Evolutionary conservation across 2,888 invertebrate species (phyloP).

Genomic region (Dascillus cervinus): DNA sequence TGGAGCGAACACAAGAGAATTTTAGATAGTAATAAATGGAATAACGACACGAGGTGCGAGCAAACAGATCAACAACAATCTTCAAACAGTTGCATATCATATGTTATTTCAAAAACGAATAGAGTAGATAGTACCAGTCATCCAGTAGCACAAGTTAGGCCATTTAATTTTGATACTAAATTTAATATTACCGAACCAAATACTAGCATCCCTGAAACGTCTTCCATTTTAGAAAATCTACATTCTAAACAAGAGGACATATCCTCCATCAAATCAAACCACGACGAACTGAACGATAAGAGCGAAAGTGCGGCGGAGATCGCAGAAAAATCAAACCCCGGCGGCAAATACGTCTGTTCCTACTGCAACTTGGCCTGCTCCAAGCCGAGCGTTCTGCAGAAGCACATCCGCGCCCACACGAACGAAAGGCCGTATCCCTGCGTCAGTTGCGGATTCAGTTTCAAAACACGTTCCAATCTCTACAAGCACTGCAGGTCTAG

Average conservation of each 20-base stretch:
- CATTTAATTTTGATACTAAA: slow-evolving; percentile 34
- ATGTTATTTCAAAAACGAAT: slow-evolving; percentile 29
- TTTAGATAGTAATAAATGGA: slow-evolving; percentile 12
- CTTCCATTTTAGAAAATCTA: slow-evolving; percentile 36
- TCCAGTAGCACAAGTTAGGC: slow-evolving; percentile 19
- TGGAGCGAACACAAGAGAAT: slow-evolving; percentile 4
- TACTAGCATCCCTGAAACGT: slow-evolving; percentile 26
- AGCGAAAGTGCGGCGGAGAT: slow-evolving; percentile 17
- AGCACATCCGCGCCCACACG: slow-evolving; percentile 90
- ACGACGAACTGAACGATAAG: slow-evolving; percentile 17
- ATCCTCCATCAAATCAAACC: slow-evolving; percentile 11
- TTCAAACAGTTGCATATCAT: slow-evolving; percentile 38
- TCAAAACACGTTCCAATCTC: slow-evolving; percentile 89
- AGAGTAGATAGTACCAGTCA: slow-evolving; percentile 13
- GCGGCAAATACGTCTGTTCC: slow-evolving; percentile 74
- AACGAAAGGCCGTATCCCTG: slow-evolving; percentile 90
- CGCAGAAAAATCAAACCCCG: slow-evolving; percentile 33
- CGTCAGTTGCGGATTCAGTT: slow-evolving; percentile 81
- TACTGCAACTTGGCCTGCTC: slow-evolving; percentile 85
- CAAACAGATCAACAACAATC: slow-evolving; percentile 27
- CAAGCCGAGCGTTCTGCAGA: slow-evolving; percentile 88
- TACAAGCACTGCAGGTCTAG: slow-evolving; percentile 73
- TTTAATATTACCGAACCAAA: slow-evolving; percentile 26
- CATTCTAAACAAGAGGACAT: slow-evolving; percentile 25
- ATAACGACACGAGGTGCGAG: slow-evolving; percentile 6